Conservation (phyloP, 2,888 invertebrate genomes). For the Trypoxylon attenuatum region DNA sequence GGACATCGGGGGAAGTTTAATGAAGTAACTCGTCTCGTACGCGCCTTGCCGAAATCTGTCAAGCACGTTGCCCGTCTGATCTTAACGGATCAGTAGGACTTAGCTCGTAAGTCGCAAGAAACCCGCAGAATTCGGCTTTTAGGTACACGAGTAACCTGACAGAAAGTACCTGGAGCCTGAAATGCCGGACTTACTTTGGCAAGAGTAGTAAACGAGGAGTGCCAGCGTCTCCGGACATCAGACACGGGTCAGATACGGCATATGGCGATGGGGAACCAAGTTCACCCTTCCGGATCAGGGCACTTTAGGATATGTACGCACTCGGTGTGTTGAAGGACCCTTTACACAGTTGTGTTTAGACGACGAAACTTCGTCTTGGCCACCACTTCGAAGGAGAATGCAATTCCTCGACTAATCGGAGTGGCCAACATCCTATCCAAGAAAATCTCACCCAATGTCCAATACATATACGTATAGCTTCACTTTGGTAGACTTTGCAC, state of each 20-base stretch:
- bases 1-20: conserved; percentile 28
- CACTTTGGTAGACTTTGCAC: background rate
- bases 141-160: conserved; percentile 29
- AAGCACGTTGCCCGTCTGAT: conserved; percentile 22
- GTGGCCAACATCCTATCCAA: conserved; percentile 17
- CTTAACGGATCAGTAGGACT: conserved; percentile 48
- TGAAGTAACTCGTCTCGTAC: conserved; percentile 40
- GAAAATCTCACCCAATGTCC: conserved; percentile 19
- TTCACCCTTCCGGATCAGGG: conserved; percentile 48
- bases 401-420: conserved; percentile 29
- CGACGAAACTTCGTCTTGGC: conserved; percentile 24
- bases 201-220: conserved; percentile 34
- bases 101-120: conserved; percentile 42
- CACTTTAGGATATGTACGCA: conserved; percentile 26
- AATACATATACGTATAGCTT: background rate
- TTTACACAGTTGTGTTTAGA: conserved; percentile 1
- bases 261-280: conserved; percentile 41
- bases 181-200: conserved; percentile 38
- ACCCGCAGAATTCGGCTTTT: conserved; percentile 39
- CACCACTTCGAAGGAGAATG: conserved; percentile 13
- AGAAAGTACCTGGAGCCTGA: conserved; percentile 35
- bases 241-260: conserved; percentile 34
- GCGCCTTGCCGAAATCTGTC: conserved; percentile 39
- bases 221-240: conserved; percentile 28
- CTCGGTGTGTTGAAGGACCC: conserved; percentile 9